These are phyloP conservation scores for Sebastolobus altivelis DNA, from an alignment of 2,797 vertebrate genomes.

Conservation along the genomic window DNA sequence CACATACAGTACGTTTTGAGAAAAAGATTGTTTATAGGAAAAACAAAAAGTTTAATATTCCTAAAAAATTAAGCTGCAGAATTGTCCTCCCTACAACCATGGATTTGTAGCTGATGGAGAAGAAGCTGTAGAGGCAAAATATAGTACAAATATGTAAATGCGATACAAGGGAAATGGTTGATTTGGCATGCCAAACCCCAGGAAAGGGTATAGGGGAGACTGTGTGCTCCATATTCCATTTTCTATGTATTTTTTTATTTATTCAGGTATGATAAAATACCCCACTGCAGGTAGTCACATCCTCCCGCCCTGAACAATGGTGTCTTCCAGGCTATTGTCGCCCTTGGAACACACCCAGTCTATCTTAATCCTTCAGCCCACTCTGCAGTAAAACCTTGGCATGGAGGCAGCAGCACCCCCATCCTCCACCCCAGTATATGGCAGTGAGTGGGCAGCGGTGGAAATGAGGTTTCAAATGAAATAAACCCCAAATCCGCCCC, in stretches of 20 bases:
- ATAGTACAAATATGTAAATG: conserved; percentile 17
- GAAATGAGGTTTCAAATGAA: conserved; percentile 68
- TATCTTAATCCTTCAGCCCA: conserved; percentile 85
- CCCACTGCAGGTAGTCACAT: conserved; percentile 82
- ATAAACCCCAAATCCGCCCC: conserved; percentile 51
- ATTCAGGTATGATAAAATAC: conserved; percentile 61
- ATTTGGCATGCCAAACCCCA: conserved; percentile 26
- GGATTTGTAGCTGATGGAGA: conserved; percentile 8
- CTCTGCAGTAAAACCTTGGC: conserved; percentile 86
- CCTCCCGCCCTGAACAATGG: conserved; percentile 67
- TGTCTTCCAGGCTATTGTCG: conserved; percentile 79
- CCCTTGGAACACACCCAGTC: conserved; percentile 84
- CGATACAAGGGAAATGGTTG: not conserved
- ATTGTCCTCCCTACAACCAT: conserved; percentile 36
- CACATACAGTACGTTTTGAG: not conserved
- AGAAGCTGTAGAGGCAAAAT: conserved; percentile 9
- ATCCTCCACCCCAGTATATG: conserved; percentile 73
- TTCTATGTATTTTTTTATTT: conserved; percentile 45
- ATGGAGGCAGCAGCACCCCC: conserved; percentile 77
- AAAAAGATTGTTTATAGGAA: not conserved
- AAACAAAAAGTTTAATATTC: conserved; percentile 12
- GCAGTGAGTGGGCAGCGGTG: conserved; percentile 76
- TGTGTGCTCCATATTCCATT: conserved; percentile 14
- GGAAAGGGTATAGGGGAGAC: not conserved
- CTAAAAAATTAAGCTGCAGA: conserved; percentile 14